phyloP scores from a whole-genome alignment of 2,888 invertebrate genomes.

The Caenorhabditis sinica region DNA sequence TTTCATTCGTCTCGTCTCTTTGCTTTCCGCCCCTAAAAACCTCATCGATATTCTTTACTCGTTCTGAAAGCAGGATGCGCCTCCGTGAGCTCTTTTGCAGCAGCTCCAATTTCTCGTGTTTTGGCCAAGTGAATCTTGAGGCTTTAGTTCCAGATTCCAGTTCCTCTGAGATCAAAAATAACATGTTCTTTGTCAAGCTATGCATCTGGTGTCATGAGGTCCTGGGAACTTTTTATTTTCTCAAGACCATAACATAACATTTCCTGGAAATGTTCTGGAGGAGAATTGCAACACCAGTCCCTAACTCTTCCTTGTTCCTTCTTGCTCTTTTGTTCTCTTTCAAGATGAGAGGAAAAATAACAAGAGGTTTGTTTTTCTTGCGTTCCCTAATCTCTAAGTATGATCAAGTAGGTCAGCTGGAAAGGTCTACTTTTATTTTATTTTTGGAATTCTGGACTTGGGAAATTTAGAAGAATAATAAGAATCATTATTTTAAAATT shows the following conservation, averaged over 20 bases:
- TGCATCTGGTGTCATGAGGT: slow-evolving; percentile 4
- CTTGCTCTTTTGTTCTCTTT: slow-evolving; percentile 17
- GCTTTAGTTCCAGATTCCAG: background rate
- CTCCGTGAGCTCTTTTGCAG: background rate
- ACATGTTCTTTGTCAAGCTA: background rate
- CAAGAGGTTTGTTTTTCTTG: background rate
- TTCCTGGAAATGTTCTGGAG: too few species aligned
- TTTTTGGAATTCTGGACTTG: too few species aligned
- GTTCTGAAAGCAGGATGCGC: background rate
- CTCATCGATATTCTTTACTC: slow-evolving; percentile 20
- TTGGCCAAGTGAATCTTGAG: background rate
- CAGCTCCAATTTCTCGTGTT: background rate
- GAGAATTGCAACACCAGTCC: slow-evolving; percentile 11
- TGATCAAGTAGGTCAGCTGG: too few species aligned
- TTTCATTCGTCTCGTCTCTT: slow-evolving; percentile 19
- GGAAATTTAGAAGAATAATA: too few species aligned
- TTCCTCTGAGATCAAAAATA: background rate
- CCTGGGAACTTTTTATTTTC: slow-evolving; percentile 13
- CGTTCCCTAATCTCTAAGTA: background rate
- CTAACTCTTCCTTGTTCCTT: slow-evolving; percentile 5
- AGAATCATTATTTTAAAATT: too few species aligned
- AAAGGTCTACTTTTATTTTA: too few species aligned
- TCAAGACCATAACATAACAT: too few species aligned
- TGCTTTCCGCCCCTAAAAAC: background rate
- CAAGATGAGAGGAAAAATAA: too few species aligned